phyloP scores from a whole-genome alignment of 2,113 vertebrate genomes.

The Pampusana beccarii region DNA sequence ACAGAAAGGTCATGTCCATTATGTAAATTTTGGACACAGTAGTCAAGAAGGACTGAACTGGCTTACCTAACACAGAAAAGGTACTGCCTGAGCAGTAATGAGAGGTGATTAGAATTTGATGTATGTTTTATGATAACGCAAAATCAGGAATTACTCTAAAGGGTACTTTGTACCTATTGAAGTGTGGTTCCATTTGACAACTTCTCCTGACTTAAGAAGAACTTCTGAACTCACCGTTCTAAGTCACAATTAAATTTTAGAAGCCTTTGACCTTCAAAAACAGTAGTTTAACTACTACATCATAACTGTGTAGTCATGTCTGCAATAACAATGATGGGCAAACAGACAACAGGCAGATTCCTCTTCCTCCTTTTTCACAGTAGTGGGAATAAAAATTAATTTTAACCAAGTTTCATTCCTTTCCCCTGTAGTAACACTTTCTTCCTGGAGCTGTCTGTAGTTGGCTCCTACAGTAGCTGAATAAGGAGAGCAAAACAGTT shows the following conservation, averaged over 20 bases:
- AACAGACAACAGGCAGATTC: neutral
- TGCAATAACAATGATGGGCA: neutral
- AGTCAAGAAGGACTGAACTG: neutral
- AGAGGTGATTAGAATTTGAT: neutral
- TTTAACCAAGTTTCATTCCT: neutral
- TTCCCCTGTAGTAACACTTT: neutral
- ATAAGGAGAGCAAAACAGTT: neutral
- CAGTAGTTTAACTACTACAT: neutral
- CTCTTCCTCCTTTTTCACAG: neutral
- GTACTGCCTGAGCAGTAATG: neutral
- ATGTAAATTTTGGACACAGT: neutral
- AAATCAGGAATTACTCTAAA: neutral
- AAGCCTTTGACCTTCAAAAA: constrained; percentile 1
- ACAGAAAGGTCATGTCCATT: neutral
- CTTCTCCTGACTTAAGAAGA: neutral
- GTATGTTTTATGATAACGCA: neutral
- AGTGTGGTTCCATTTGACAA: constrained; percentile 23
- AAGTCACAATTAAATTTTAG: neutral
- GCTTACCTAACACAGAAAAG: neutral
- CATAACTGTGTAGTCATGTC: neutral
- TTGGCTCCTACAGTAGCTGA: neutral
- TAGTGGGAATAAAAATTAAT: neutral
- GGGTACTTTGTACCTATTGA: neutral
- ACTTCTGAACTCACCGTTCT: neutral
- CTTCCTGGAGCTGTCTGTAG: neutral